Evolutionary conservation across 2,113 vertebrate genomes (phyloP).

Genomic region (Microtus ochrogaster): DNA sequence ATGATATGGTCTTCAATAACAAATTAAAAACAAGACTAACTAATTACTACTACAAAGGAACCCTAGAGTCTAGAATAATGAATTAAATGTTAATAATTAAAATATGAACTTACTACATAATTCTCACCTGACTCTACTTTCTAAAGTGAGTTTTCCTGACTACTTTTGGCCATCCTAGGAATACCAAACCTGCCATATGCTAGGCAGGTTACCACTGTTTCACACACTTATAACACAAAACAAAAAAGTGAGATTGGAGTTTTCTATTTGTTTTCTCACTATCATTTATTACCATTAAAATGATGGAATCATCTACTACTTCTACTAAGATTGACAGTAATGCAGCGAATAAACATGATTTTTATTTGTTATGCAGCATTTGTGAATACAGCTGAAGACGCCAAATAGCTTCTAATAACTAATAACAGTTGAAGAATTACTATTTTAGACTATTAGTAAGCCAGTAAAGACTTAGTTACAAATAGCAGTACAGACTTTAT

Average conservation of each 20-base stretch:
- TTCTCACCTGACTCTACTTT: conserved; percentile 27
- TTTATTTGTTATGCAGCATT: background rate
- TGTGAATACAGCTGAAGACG: background rate
- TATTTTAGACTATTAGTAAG: background rate
- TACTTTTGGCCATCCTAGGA: background rate
- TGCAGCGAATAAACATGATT: background rate
- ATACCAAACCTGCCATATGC: background rate
- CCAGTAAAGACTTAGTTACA: background rate
- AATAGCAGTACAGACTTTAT: background rate
- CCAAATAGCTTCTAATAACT: background rate
- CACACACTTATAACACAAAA: background rate
- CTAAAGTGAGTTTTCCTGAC: background rate
- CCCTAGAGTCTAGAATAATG: background rate
- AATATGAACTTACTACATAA: conserved; percentile 2
- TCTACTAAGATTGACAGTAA: conserved; percentile 11
- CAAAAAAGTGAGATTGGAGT: background rate
- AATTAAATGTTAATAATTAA: conserved; percentile 34
- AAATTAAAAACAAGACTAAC: conserved; percentile 45
- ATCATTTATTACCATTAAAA: background rate
- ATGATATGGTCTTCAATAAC: conserved; percentile 4
- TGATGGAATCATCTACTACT: background rate
- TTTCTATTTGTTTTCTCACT: background rate
- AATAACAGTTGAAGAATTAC: conserved; percentile 2
- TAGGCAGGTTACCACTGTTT: background rate
- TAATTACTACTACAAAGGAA: conserved; percentile 11